phyloP scores from a whole-genome alignment of 30 jellyfish, hydroid and myxozoan species.

The Catostylus mosaicus region DNA sequence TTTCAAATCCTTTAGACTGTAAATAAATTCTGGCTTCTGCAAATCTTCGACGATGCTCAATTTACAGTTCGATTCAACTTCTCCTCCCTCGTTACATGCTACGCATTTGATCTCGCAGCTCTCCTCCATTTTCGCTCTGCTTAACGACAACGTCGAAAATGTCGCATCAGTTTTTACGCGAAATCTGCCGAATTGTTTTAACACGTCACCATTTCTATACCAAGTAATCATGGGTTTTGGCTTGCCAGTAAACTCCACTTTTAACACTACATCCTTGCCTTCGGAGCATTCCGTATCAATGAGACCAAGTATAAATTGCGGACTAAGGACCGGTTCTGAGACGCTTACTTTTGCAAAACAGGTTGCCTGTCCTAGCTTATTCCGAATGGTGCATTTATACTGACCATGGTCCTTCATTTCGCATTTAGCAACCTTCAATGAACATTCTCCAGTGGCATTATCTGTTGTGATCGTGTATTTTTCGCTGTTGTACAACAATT shows the following conservation, averaged over 20 bases:
- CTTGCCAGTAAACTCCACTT: slow-evolving; percentile 85
- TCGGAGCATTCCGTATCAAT: slow-evolving; percentile 70
- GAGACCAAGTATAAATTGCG: slow-evolving; percentile 69
- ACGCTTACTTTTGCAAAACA: slow-evolving; percentile 70
- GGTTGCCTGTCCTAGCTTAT: slow-evolving; percentile 75
- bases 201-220: slow-evolving; percentile 71
- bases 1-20: slow-evolving; percentile 71
- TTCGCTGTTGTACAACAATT: slow-evolving; percentile 61
- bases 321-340: slow-evolving; percentile 77
- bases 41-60: slow-evolving; percentile 70
- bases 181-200: slow-evolving; percentile 78
- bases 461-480: slow-evolving; percentile 17
- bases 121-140: slow-evolving; percentile 72
- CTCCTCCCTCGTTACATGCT: slow-evolving; percentile 85
- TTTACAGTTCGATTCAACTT: slow-evolving; percentile 59
- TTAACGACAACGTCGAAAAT: slow-evolving; percentile 51
- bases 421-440: slow-evolving; percentile 42
- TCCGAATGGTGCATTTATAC: slow-evolving; percentile 84
- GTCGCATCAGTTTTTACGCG: slow-evolving; percentile 70
- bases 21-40: slow-evolving; percentile 71
- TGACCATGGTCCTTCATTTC: slow-evolving; percentile 72
- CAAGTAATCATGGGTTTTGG: slow-evolving; percentile 94
- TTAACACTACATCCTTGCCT: slow-evolving; percentile 71
- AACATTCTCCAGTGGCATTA: slow-evolving; percentile 33
- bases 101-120: slow-evolving; percentile 74